Evolutionary conservation across 1,140 invertebrate species (phyloP).

Genomic region (Drosophila eugracilis): DNA sequence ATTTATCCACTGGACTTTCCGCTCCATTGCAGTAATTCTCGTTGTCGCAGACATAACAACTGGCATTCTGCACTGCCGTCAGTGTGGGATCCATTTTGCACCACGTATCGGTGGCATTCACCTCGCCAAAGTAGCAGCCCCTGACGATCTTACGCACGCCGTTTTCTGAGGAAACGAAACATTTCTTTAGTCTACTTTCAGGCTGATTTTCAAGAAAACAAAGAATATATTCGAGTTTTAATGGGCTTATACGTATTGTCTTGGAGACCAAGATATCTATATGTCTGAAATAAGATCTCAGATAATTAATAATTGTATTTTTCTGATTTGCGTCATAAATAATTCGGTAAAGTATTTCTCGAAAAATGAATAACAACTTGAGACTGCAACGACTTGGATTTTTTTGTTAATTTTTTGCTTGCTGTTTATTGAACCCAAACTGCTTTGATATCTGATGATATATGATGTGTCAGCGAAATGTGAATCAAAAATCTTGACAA

Average conservation of each 20-base stretch:
- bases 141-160: conserved; percentile 66
- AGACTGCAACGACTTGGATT: not conserved
- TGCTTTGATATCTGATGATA: not conserved
- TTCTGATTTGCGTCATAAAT: conserved; percentile 19
- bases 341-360: not conserved
- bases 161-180: conserved; percentile 53
- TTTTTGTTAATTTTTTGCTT: not conserved
- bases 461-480: too few relatives aligned
- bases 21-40: conserved; percentile 72
- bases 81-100: conserved; percentile 73
- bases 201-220: too few relatives aligned
- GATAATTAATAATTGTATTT: conserved; percentile 13
- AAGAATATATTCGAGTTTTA: too few relatives aligned
- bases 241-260: conserved; percentile 2
- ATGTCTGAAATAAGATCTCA: conserved; percentile 28
- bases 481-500: too few relatives aligned
- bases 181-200: conserved; percentile 58
- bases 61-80: conserved; percentile 56
- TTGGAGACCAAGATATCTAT: conserved; percentile 1
- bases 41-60: conserved; percentile 72
- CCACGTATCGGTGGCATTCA: conserved; percentile 69
- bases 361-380: not conserved
- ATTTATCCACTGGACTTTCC: conserved; percentile 8
- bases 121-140: conserved; percentile 77
- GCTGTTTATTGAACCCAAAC: not conserved